Percentiles rank a stretch among this genome's conserved stretches.
These are phyloP conservation scores for Tetramorium parvispinum DNA, from an alignment of 1,140 invertebrate species.

Conservation along the genomic window DNA sequence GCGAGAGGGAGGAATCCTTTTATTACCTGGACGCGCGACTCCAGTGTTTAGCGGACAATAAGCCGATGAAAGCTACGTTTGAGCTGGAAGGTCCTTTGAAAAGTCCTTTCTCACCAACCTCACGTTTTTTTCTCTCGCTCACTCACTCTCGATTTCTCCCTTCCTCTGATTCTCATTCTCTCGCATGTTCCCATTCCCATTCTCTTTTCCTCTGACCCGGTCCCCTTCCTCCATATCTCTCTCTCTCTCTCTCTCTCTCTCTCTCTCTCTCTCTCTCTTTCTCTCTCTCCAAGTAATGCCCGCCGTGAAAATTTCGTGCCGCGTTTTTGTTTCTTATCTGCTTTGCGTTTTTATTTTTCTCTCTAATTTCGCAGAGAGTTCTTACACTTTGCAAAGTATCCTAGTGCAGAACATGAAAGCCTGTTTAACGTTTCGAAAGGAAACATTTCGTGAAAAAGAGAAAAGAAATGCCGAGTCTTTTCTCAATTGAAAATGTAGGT, in stretches of 20 bases:
- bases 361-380: constrained; percentile 11
- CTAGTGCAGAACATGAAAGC: neutral
- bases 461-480: neutral
- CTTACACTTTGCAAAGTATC: constrained; percentile 16
- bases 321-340: constrained; percentile 28
- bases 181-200: constrained; percentile 17
- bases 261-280: neutral
- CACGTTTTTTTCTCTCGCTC: constrained; percentile 18
- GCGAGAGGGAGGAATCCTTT: constrained; percentile 71
- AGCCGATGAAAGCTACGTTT: constrained; percentile 78
- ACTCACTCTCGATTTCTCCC: constrained; percentile 7
- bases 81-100: constrained; percentile 73
- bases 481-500: constrained; percentile 16
- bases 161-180: neutral
- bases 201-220: constrained; percentile 40
- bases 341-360: constrained; percentile 33
- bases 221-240: constrained; percentile 8
- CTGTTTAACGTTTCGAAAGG: constrained; percentile 21
- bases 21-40: constrained; percentile 75
- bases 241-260: neutral
- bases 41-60: constrained; percentile 77
- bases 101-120: constrained; percentile 69
- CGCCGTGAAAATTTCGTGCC: constrained; percentile 67
- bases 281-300: neutral
- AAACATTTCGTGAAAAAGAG: neutral